These are phyloP conservation scores for Mellivora capensis DNA, from an alignment of 2,113 vertebrate species.

Conservation along the genomic window DNA sequence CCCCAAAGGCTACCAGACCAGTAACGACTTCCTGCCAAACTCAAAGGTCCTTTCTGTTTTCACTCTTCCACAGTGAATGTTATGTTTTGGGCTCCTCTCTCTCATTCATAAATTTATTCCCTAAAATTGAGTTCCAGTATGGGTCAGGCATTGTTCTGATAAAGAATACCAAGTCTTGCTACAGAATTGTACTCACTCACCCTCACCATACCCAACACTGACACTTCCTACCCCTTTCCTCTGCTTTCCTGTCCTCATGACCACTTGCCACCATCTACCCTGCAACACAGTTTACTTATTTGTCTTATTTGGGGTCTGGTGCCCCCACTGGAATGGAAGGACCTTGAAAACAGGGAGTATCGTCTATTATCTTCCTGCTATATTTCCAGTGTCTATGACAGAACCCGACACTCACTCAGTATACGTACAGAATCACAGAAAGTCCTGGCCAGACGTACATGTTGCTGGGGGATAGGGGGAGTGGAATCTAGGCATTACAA, in stretches of 20 bases:
- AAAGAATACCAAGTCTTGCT: not conserved
- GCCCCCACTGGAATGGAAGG: not conserved
- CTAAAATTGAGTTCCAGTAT: not conserved
- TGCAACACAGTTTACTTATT: too few species aligned
- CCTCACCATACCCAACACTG: not conserved
- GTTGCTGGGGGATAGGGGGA: not conserved
- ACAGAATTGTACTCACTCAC: not conserved
- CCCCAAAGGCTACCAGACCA: not conserved
- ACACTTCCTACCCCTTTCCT: not conserved
- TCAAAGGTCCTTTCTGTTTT: not conserved
- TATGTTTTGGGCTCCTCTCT: not conserved
- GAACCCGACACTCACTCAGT: not conserved
- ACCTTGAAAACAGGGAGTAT: not conserved
- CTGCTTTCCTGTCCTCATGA: not conserved
- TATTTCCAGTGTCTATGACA: not conserved
- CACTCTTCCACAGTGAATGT: not conserved
- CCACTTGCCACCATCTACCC: not conserved
- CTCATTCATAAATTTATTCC: not conserved
- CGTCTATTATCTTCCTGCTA: not conserved
- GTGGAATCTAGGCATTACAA: not conserved
- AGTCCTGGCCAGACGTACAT: not conserved
- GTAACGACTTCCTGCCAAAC: not conserved
- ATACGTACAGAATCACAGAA: not conserved
- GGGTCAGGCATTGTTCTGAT: not conserved
- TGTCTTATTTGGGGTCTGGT: not conserved